Percentiles rank a stretch among this genome's conserved stretches.
Conservation (phyloP, 2,797 vertebrate genomes). For the Buphagus erythrorhynchus region DNA sequence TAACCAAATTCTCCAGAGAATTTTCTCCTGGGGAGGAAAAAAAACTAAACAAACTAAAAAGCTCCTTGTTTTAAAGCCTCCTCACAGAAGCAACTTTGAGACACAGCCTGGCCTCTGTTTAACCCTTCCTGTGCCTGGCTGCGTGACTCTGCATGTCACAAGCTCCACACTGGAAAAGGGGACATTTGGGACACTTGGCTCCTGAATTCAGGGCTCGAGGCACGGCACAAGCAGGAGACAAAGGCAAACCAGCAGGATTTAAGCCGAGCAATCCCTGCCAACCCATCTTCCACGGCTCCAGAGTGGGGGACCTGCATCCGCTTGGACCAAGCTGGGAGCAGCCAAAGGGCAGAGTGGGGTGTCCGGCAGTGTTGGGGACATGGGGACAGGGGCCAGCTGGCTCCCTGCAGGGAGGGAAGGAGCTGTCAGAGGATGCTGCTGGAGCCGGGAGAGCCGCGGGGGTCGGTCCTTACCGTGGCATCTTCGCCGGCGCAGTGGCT, state of each 20-base stretch:
- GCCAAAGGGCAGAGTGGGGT: not conserved
- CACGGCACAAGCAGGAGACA: not conserved
- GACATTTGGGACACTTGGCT: not conserved
- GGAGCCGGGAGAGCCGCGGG: not conserved
- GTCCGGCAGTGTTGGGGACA: not conserved
- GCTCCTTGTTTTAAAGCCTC: constrained; percentile 12
- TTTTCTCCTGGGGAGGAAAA: not conserved
- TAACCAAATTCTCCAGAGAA: constrained; percentile 20
- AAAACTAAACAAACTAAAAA: not conserved
- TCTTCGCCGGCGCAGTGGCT: constrained; percentile 77
- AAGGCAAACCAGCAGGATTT: not conserved
- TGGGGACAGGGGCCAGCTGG: not conserved
- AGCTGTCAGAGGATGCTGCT: not conserved
- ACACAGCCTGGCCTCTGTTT: not conserved
- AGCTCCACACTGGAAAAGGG: not conserved
- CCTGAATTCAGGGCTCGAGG: not conserved
- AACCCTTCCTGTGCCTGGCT: not conserved
- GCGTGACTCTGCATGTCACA: not conserved
- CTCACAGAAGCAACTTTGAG: constrained; percentile 4
- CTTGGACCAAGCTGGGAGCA: not conserved
- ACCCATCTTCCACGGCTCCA: not conserved
- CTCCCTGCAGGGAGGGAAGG: not conserved
- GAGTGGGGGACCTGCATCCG: fast-evolving
- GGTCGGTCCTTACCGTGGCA: constrained; percentile 75
- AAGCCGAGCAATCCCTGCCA: not conserved